These are phyloP conservation scores for Eilema griseolum DNA, from an alignment of 2,888 invertebrate genomes.

Conservation along the genomic window DNA sequence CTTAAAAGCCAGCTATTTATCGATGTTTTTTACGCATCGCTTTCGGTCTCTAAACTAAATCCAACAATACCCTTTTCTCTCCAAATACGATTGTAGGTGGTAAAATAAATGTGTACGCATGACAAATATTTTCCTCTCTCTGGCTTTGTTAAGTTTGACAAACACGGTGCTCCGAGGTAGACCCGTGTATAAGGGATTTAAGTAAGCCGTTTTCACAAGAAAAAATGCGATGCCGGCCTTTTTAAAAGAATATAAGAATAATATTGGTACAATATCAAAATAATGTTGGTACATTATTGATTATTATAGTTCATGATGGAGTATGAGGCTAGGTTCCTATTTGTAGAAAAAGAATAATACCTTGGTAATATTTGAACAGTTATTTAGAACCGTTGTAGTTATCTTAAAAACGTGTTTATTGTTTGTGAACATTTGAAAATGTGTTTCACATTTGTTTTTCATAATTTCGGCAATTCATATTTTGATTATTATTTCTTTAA, in stretches of 20 bases:
- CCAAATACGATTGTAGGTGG: slow-evolving; percentile 28
- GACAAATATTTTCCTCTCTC: slow-evolving; percentile 27
- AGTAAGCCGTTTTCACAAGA: slow-evolving; percentile 19
- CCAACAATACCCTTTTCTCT: slow-evolving; percentile 25
- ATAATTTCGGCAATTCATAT: too few species aligned
- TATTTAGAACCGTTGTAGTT: not conserved
- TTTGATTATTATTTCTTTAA: not conserved
- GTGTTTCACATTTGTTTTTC: too few species aligned
- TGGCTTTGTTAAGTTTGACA: slow-evolving; percentile 30
- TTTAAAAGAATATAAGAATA: slow-evolving; percentile 11
- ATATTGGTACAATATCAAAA: slow-evolving; percentile 3
- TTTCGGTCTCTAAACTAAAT: slow-evolving; percentile 21
- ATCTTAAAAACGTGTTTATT: not conserved
- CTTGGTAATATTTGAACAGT: not conserved
- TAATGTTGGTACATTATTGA: slow-evolving; percentile 7
- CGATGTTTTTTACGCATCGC: not conserved
- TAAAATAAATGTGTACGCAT: slow-evolving; percentile 29
- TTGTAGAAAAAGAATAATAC: not conserved
- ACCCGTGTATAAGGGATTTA: slow-evolving; percentile 23
- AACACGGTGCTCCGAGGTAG: slow-evolving; percentile 20
- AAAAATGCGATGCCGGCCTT: slow-evolving; percentile 13
- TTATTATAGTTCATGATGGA: not conserved
- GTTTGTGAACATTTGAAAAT: too few species aligned
- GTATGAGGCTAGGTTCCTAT: not conserved
- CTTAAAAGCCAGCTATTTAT: slow-evolving; percentile 6